These are phyloP conservation scores for Cryptosula pallasiana DNA, from an alignment of 2,888 invertebrate genomes.

Conservation along the genomic window DNA sequence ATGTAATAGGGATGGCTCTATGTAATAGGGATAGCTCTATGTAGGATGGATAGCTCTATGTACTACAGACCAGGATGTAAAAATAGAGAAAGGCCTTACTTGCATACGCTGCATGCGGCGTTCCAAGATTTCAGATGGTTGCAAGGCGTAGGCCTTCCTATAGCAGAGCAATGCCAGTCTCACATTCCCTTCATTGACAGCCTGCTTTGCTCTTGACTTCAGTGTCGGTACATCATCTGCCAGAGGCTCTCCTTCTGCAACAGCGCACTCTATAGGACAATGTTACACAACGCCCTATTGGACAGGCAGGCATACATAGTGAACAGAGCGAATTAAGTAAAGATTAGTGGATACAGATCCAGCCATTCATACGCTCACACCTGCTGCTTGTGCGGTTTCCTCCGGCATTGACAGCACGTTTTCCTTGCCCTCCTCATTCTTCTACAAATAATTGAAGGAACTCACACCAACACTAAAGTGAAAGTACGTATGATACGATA, in stretches of 20 bases:
- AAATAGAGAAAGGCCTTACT: not conserved
- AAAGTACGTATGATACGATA: too few relatives aligned
- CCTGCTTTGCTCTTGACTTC: not conserved
- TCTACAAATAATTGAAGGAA: too few relatives aligned
- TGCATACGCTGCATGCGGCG: conserved; percentile 24
- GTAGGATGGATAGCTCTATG: too few relatives aligned
- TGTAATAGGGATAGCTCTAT: too few relatives aligned
- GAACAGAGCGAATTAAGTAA: not conserved
- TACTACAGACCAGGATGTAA: too few relatives aligned
- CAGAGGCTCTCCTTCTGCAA: not conserved
- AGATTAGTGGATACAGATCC: not conserved
- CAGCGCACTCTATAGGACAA: not conserved
- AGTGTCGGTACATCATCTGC: not conserved
- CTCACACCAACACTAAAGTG: too few relatives aligned
- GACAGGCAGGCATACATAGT: not conserved
- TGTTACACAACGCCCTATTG: not conserved
- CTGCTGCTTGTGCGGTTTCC: too few relatives aligned
- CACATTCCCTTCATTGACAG: conserved; percentile 1
- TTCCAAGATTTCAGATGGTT: conserved; percentile 24
- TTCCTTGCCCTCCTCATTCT: too few relatives aligned
- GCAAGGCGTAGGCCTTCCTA: conserved; percentile 25
- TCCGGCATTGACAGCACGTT: too few relatives aligned
- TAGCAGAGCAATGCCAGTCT: conserved; percentile 1
- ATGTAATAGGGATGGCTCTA: too few relatives aligned
- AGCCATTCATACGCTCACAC: not conserved